Evolutionary conservation across 2,888 invertebrate species (phyloP).

Genomic region (Hypsopygia costalis): DNA sequence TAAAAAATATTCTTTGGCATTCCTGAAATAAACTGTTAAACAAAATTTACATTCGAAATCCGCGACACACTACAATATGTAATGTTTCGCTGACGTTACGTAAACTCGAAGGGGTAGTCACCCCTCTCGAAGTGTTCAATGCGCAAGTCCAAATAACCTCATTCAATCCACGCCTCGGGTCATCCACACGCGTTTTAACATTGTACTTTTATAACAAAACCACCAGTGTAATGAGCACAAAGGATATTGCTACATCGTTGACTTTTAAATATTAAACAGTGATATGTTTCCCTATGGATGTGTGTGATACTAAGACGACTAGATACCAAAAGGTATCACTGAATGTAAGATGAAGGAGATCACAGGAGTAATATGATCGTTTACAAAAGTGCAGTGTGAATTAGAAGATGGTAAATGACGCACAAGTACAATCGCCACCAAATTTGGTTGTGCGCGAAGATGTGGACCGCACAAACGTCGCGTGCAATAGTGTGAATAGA

Average conservation of each 20-base stretch:
- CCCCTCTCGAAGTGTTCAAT: slow-evolving; percentile 27
- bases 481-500: slow-evolving; percentile 47
- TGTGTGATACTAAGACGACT: slow-evolving; percentile 1
- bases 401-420: slow-evolving; percentile 74
- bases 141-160: slow-evolving; percentile 77
- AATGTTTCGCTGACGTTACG: slow-evolving; percentile 12
- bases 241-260: slow-evolving; percentile 22
- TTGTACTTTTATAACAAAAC: slow-evolving; percentile 38
- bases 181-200: slow-evolving; percentile 50
- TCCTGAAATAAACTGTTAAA: no score
- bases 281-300: slow-evolving; percentile 11
- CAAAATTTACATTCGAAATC: no score
- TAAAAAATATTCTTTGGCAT: no score
- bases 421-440: slow-evolving; percentile 68
- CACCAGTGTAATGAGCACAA: slow-evolving; percentile 33
- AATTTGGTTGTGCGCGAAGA: slow-evolving; percentile 51
- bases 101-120: slow-evolving; percentile 14
- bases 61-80: neutral
- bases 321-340: slow-evolving; percentile 10
- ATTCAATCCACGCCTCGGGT: slow-evolving; percentile 68
- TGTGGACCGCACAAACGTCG: slow-evolving; percentile 51
- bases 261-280: slow-evolving; percentile 13
- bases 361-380: slow-evolving; percentile 45
- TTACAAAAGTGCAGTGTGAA: slow-evolving; percentile 45
- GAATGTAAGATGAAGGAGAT: slow-evolving; percentile 23